Evolutionary conservation across 2,888 invertebrate genomes (phyloP), one percentile per base, ranked within the genome.

Genomic region (Brachyopa scutellaris): DNA sequence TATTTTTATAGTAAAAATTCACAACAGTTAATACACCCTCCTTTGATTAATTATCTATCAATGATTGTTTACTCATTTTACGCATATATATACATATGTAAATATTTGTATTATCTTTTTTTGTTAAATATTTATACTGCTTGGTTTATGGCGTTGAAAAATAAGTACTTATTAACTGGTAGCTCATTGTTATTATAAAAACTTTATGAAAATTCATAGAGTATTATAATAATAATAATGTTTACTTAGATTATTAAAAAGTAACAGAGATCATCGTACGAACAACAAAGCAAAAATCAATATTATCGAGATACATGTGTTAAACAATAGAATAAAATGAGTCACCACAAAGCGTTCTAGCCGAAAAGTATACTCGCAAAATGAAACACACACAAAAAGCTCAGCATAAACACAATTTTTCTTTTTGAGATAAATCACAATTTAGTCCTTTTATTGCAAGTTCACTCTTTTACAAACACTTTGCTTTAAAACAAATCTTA

Each of bases 1-100:
- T 89, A 84, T 87, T 88, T 21, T 57, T 29, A 17, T 57, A 51
- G 13, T n/a, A 21, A n/a, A 51, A 66, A 45, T 51, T n/a, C n/a
- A n/a, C n/a, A n/a, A n/a, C n/a, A n/a, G n/a, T n/a, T n/a, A n/a
- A n/a, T n/a, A n/a, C n/a, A n/a, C n/a, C 19, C 36, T 40, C 9
- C 1, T 53, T 33, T 29, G 11, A 8, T 15, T 4, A 42, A 40
- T 61, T 21, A 61, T 33, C 19, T 15, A 33, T 47, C 59, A 13
- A 40, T 53, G 59, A 76, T 67, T 61, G 67, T 61, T 67, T 51
- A 61, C 13, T 53, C 67, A 67, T 70, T 29, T 53, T 33, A n/a
- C 8, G 17, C 11, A 21, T 13, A 31, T 70, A 21, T 42, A 13
- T 17, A 7, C 13, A 53, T 53, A 29, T 15, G n/a, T n/a, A n/a